Base-by-base conservation (phyloP, 1,140 invertebrate genomes). In the Papilio xuthus region DNA sequence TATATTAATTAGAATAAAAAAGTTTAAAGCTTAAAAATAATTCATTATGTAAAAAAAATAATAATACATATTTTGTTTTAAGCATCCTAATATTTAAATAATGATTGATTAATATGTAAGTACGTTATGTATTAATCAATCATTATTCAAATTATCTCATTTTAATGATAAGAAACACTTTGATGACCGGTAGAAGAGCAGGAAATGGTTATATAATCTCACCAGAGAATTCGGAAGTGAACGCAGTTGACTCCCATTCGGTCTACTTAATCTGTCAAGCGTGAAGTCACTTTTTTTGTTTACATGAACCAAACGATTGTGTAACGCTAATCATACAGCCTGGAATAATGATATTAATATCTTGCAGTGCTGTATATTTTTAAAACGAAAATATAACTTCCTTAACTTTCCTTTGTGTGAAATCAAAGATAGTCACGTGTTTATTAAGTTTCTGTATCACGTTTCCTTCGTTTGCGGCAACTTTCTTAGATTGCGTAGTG, bases 361-460 rank as follows among this genome's bases (percentile, higher is more conserved):
- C n/a, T 56, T 78, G 20, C 44, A 74, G 71, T 74, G 72, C 20
- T 53, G 47, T 74, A 56, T 47, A 44, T 76, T 74, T 83, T 83
- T 81, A 63, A 79, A 80, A 82, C 78, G 78, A 78, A 80, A 82
- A 79, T 79, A 78, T 53, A 77, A 82, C 87, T 88, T 88, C 84
- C 88, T 87, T 79, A 78, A 86, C 89, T 90, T 89, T 89, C 88
- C 80, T 88, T 81, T 72, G 80, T 89, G 90, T 88, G 90, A 91
- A 91, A 91, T 82, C 85, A 82, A 75, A 82, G 79, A 82, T 84
- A 70, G 80, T 71, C 80, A 78, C 79, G 83, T 85, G 82, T 80
- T 79, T 82, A 87, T 88, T 80, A 85, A 86, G 83, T 79, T 77
- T 56, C 78, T 81, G 78, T 82, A 86, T 86, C 80, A 80, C 72